Evolutionary conservation across 2,888 invertebrate species (phyloP), one percentile per base, ranked within the genome.

Genomic region (Plebejus anna): DNA sequence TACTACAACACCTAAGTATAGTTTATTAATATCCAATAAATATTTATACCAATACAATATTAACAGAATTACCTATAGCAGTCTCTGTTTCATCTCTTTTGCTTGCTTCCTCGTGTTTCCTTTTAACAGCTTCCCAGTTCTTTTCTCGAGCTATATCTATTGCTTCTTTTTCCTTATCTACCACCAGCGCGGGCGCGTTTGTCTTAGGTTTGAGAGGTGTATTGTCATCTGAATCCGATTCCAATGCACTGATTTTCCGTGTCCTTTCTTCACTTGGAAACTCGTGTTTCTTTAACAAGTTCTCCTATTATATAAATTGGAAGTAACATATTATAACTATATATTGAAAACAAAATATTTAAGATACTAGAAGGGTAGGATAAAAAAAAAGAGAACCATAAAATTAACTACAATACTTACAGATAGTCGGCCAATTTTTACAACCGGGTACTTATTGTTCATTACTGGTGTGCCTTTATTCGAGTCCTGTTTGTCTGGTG

Each of bases 61-160:
- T 77, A 61, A 32, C 32, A 13, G 4, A 70, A 70, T 77, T 86
- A 94, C 94, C 94, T 82, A 94, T 92, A 57, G 94, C 87, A 70
- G 93, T 88, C 81, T 94, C 94, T 77, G 89, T 87, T 83, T 94
- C 92, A 80, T 92, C 94, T 79, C 89, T 91, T 84, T 90, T 94
- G 81, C 91, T 94, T 36, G 94, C 94, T 88, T 94, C 94, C 83
- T 94, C 94, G 82, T 94, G 94, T 88, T 94, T 94, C 81, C 94
- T 88, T 80, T 94, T 94, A 0, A 94, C 94, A 22, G 94, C 94
- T 84, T 94, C 94, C 94, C 94, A 94, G 85, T 94, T 94, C 82
- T 94, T 92, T 84, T 94, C 94, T 82, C 94, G 89, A 83, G 94
- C 94, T 85, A 94, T 90, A 81, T 94, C 94, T 84, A 94, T 94